Conservation (phyloP, 2,888 invertebrate genomes). For the Drosophila pegasa region DNA sequence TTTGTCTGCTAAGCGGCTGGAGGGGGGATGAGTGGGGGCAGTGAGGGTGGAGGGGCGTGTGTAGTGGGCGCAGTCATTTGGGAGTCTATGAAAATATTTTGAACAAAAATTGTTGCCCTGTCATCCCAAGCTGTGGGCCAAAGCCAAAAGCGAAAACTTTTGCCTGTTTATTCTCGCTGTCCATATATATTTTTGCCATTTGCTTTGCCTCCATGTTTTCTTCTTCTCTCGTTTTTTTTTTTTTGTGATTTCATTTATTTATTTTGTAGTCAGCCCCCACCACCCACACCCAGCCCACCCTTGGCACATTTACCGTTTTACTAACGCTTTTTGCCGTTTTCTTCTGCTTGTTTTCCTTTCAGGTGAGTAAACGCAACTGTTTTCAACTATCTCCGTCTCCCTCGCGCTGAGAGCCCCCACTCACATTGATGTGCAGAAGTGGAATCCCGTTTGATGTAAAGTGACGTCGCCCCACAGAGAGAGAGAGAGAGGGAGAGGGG, state of each 20-base stretch:
- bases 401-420: not conserved
- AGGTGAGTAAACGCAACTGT: conserved; percentile 75
- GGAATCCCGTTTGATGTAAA: conserved; percentile 66
- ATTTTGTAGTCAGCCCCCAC: not conserved
- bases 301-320: conserved; percentile 5
- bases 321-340: conserved; percentile 38
- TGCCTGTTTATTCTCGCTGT: conserved; percentile 38
- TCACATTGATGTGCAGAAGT: conserved; percentile 58
- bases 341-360: conserved; percentile 43
- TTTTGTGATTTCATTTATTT: conserved; percentile 7
- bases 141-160: conserved; percentile 37
- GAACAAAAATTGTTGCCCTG: conserved; percentile 37
- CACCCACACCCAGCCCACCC: not conserved
- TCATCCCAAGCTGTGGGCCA: conserved; percentile 8
- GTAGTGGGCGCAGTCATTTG: conserved; percentile 19
- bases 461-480: too few species aligned
- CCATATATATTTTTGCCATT: conserved; percentile 35
- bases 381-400: conserved; percentile 10
- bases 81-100: conserved; percentile 59
- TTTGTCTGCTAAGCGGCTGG: conserved; percentile 23
- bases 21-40: not conserved
- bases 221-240: conserved; percentile 20
- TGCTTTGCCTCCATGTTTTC: too few species aligned
- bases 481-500: too few species aligned
- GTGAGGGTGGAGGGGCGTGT: not conserved